These are phyloP conservation scores for Acanthococcus lagerstroemiae DNA, from an alignment of 2,888 invertebrate genomes.

Conservation along the genomic window DNA sequence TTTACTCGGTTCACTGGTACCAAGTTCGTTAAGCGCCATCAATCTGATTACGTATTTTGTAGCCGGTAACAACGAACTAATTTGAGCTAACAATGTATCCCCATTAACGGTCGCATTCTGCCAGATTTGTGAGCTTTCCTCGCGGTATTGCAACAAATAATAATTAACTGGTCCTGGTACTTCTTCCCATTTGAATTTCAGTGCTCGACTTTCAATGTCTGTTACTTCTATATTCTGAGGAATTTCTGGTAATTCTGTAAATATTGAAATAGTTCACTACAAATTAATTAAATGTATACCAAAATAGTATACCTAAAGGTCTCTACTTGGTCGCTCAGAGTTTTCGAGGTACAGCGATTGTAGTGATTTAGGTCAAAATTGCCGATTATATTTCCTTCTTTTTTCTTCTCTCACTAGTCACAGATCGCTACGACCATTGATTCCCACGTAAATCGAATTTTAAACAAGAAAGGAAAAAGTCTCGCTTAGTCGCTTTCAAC, in stretches of 20 bases:
- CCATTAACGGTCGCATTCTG: constrained; percentile 35
- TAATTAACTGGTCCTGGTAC: constrained; percentile 41
- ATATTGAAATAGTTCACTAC: background rate
- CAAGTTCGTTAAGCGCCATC: constrained; percentile 74
- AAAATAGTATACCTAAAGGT: too few species aligned
- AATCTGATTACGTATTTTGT: constrained; percentile 74
- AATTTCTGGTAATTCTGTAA: constrained; percentile 44
- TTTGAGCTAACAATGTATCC: constrained; percentile 32
- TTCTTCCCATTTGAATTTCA: constrained; percentile 43
- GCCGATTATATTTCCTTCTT: too few species aligned
- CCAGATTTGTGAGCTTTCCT: constrained; percentile 34
- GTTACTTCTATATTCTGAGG: constrained; percentile 42
- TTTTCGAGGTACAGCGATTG: too few species aligned
- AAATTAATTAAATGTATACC: too few species aligned
- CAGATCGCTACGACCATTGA: too few species aligned
- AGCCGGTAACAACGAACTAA: constrained; percentile 55
- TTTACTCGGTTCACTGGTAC: constrained; percentile 65
- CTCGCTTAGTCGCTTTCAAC: too few species aligned
- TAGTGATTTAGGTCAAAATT: too few species aligned
- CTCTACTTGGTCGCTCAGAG: too few species aligned
- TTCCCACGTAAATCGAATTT: too few species aligned
- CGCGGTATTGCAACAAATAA: constrained; percentile 43
- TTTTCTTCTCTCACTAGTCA: too few species aligned
- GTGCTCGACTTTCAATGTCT: constrained; percentile 42
- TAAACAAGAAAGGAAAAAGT: too few species aligned